A percentile compares a stretch with the other conserved stretches of the same genome.
phyloP scores from a whole-genome alignment of 2,797 vertebrate species.

The Okamejei kenojei region DNA sequence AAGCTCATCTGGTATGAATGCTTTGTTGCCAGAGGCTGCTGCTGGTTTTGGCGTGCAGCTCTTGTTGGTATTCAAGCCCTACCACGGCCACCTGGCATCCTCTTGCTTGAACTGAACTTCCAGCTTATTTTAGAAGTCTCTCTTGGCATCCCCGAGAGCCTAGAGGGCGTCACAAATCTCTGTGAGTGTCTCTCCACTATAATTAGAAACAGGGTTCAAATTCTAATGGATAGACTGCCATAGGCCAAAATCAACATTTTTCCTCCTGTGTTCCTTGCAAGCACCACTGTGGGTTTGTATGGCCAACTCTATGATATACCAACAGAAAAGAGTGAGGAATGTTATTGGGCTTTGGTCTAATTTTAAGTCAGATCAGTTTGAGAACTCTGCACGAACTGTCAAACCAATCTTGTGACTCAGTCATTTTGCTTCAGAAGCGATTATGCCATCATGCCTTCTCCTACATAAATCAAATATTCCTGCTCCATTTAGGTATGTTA shows the following conservation, averaged over 20 bases:
- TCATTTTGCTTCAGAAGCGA: not conserved
- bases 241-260: not conserved
- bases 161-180: not conserved
- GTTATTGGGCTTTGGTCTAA: not conserved
- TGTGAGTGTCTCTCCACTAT: not conserved
- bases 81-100: too few relatives aligned
- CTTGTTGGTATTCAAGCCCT: too few relatives aligned
- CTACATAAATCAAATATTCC: not conserved
- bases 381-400: not conserved
- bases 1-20: too few relatives aligned
- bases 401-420: not conserved
- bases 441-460: not conserved
- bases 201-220: not conserved
- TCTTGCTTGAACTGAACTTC: too few relatives aligned
- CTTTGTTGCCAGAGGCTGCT: too few relatives aligned
- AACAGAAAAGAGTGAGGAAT: not conserved
- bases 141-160: not conserved
- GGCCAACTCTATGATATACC: not conserved
- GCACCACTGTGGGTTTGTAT: not conserved
- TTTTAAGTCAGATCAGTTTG: not conserved
- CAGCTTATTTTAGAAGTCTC: too few relatives aligned
- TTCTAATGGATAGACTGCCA: not conserved
- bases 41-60: too few relatives aligned
- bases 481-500: not conserved
- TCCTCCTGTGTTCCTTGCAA: not conserved